Percentiles rank a stretch among this genome's conserved stretches.
Evolutionary conservation across 2,888 invertebrate genomes (phyloP).

Genomic region (Drosophila leonis): DNA sequence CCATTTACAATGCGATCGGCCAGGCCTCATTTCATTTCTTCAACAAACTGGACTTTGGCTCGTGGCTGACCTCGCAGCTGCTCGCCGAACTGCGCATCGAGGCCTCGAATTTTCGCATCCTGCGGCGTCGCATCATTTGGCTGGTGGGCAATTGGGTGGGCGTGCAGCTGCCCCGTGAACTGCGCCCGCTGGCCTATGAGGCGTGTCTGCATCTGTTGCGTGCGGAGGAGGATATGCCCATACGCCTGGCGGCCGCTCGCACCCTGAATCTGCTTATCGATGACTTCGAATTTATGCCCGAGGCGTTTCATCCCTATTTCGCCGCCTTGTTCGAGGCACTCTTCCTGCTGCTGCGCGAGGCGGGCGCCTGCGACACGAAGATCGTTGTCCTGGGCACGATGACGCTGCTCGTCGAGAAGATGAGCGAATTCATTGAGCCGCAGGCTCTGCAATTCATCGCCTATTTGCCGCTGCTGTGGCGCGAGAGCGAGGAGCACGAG

Average conservation of each 20-base stretch:
- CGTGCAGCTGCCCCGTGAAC: slow-evolving; percentile 92
- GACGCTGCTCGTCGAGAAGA: slow-evolving; percentile 94
- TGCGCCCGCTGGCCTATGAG: slow-evolving; percentile 93
- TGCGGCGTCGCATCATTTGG: slow-evolving; percentile 93
- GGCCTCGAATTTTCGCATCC: slow-evolving; percentile 93
- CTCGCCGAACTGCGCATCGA: slow-evolving; percentile 93
- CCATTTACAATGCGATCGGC: slow-evolving; percentile 96
- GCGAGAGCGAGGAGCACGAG: slow-evolving; percentile 93
- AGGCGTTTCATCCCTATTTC: slow-evolving; percentile 94
- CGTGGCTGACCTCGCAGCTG: slow-evolving; percentile 94
- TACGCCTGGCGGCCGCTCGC: slow-evolving; percentile 94
- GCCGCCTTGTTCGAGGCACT: slow-evolving; percentile 92
- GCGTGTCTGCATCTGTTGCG: slow-evolving; percentile 91
- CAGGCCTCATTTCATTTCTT: slow-evolving; percentile 95
- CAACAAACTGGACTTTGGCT: slow-evolving; percentile 97
- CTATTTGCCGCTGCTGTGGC: slow-evolving; percentile 95
- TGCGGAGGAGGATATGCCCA: slow-evolving; percentile 93
- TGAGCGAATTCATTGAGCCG: slow-evolving; percentile 90
- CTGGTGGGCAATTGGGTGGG: slow-evolving; percentile 91
- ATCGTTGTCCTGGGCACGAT: slow-evolving; percentile 96
- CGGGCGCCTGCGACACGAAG: slow-evolving; percentile 97
- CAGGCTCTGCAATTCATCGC: slow-evolving; percentile 90
- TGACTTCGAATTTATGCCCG: slow-evolving; percentile 96
- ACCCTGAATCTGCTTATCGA: slow-evolving; percentile 94
- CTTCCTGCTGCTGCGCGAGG: slow-evolving; percentile 94